Conservation (phyloP, 1,140 invertebrate genomes). For the Thrips palmi region DNA sequence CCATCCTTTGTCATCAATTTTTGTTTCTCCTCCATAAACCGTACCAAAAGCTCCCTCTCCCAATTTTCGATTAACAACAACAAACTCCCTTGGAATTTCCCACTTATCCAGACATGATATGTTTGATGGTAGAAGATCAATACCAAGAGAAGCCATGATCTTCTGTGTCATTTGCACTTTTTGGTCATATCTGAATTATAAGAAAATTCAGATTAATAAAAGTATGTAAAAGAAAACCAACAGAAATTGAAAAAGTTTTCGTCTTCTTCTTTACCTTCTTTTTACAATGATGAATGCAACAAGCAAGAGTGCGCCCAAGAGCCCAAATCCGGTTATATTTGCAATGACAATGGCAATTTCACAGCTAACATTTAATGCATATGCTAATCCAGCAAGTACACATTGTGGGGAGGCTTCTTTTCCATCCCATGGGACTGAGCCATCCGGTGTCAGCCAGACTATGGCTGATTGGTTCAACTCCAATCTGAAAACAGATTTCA, state of each 20-base stretch:
- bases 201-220: no score
- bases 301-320: constrained; percentile 38
- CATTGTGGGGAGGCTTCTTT: constrained; percentile 38
- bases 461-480: constrained; percentile 34
- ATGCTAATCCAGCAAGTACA: constrained; percentile 39
- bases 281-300: constrained; percentile 47
- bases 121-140: constrained; percentile 33
- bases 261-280: constrained; percentile 28
- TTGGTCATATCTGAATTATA: constrained; percentile 47
- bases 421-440: constrained; percentile 46
- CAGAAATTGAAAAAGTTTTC: background rate
- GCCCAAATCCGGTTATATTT: constrained; percentile 44
- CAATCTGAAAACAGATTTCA: constrained; percentile 18
- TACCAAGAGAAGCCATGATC: constrained; percentile 50
- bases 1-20: constrained; percentile 51
- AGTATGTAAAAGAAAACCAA: constrained; percentile 8
- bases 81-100: constrained; percentile 64
- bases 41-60: constrained; percentile 82
- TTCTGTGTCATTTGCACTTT: constrained; percentile 47
- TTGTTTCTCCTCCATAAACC: constrained; percentile 69
- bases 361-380: constrained; percentile 44
- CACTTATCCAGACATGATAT: constrained; percentile 52
- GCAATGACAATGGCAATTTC: constrained; percentile 48
- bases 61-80: constrained; percentile 76
- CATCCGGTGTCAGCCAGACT: constrained; percentile 39